These are phyloP conservation scores for Cenopis cana DNA, from an alignment of 2,888 invertebrate genomes.

Conservation along the genomic window DNA sequence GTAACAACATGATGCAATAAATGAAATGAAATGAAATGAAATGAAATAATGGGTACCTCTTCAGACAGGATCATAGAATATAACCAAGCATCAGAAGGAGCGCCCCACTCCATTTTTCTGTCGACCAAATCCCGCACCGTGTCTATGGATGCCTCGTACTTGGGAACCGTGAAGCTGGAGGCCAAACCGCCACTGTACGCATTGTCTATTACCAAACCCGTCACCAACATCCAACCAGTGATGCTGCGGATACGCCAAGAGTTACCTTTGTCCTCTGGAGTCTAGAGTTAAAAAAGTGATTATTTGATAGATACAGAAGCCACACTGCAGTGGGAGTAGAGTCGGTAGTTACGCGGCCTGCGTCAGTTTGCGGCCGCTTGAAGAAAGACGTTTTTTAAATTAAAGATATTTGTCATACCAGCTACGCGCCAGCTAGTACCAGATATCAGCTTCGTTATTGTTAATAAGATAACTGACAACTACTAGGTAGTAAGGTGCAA, in stretches of 20 bases:
- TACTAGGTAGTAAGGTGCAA: too few species aligned
- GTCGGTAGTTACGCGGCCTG: too few species aligned
- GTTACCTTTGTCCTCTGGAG: constrained; percentile 25
- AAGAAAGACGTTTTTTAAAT: too few species aligned
- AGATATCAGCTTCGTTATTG: too few species aligned
- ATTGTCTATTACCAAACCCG: constrained; percentile 79
- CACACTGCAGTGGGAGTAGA: too few species aligned
- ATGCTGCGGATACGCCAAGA: constrained; percentile 52
- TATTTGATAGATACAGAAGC: too few species aligned
- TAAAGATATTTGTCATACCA: too few species aligned
- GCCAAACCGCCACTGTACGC: constrained; percentile 85
- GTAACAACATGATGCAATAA: too few species aligned
- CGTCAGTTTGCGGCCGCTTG: too few species aligned
- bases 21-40: too few species aligned
- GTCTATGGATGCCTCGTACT: constrained; percentile 80
- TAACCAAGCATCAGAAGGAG: constrained; percentile 88
- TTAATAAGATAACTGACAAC: too few species aligned
- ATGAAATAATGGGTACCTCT: constrained; percentile 76
- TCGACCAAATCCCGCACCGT: constrained; percentile 78
- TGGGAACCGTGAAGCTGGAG: constrained; percentile 84
- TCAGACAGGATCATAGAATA: constrained; percentile 84
- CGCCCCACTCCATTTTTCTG: constrained; percentile 85
- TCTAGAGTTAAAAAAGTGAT: constrained; percentile 8
- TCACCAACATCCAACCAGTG: constrained; percentile 64
- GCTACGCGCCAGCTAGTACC: too few species aligned